Evolutionary conservation across 2,888 invertebrate species (phyloP).

Genomic region (Chromoteleia sp.): DNA sequence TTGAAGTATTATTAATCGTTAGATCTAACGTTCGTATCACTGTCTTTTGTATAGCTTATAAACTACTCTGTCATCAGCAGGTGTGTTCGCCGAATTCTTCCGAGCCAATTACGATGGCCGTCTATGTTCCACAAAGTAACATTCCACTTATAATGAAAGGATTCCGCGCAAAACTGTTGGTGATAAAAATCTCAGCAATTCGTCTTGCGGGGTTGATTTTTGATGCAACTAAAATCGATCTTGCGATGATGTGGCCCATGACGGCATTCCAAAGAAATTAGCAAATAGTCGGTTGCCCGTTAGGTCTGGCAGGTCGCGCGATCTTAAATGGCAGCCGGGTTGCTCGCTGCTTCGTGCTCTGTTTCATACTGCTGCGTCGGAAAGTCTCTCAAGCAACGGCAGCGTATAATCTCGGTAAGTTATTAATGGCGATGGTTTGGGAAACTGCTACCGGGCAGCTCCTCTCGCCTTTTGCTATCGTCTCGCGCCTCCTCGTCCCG

Average conservation of each 20-base stretch:
- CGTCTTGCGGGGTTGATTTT: slow-evolving; percentile 62
- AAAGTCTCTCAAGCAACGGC: slow-evolving; percentile 73
- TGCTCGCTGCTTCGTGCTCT: slow-evolving; percentile 71
- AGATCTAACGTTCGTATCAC: too few relatives aligned
- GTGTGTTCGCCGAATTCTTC: slow-evolving; percentile 38
- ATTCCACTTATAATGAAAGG: slow-evolving; percentile 56
- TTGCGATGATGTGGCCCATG: slow-evolving; percentile 66
- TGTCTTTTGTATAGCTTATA: too few relatives aligned
- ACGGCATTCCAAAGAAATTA: slow-evolving; percentile 80
- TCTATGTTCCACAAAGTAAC: slow-evolving; percentile 25
- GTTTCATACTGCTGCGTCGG: slow-evolving; percentile 72
- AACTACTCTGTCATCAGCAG: slow-evolving; percentile 36
- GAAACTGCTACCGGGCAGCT: slow-evolving; percentile 84
- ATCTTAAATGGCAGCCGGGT: slow-evolving; percentile 80
- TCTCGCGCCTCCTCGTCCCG: slow-evolving; percentile 71
- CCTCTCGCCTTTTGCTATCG: slow-evolving; percentile 70
- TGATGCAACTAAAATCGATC: slow-evolving; percentile 66
- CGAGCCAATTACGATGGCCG: slow-evolving; percentile 36
- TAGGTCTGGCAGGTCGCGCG: slow-evolving; percentile 75
- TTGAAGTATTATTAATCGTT: too few relatives aligned
- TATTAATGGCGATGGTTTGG: slow-evolving; percentile 85
- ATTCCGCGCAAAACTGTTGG: slow-evolving; percentile 50
- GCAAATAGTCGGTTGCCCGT: slow-evolving; percentile 77
- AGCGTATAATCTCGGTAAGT: slow-evolving; percentile 84
- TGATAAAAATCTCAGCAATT: slow-evolving; percentile 68